A percentile compares a stretch with the other conserved stretches of the same genome.
These are phyloP conservation scores for Platycheirus albimanus DNA, from an alignment of 2,888 invertebrate genomes.

Conservation along the genomic window DNA sequence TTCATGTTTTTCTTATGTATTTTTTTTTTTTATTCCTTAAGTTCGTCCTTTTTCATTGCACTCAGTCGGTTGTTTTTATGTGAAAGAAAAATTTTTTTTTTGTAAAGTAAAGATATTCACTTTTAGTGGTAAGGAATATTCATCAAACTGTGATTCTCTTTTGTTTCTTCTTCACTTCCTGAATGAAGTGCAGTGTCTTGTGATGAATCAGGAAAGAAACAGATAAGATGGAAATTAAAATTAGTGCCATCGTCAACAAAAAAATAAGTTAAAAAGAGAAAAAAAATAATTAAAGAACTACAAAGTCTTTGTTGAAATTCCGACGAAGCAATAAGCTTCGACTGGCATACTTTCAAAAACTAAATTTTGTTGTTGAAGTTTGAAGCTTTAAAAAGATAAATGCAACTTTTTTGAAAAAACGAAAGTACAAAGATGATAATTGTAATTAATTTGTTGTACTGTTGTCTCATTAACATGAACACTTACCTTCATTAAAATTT, in stretches of 20 bases:
- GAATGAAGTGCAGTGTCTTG: background rate
- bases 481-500: no score
- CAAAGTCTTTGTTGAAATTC: conserved; percentile 25
- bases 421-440: no score
- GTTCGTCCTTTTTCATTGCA: conserved; percentile 19
- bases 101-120: conserved; percentile 32
- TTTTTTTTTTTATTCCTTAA: conserved; percentile 32
- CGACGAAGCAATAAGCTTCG: conserved; percentile 18
- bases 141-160: conserved; percentile 50
- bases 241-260: conserved; percentile 56
- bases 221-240: conserved; percentile 59
- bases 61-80: conserved; percentile 14
- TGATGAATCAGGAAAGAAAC: conserved; percentile 30
- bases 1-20: conserved; percentile 12
- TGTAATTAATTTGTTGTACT: no score
- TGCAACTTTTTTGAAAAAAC: no score
- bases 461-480: no score
- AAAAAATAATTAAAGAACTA: background rate
- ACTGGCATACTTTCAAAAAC: conserved; percentile 15
- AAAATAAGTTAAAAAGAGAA: conserved; percentile 18
- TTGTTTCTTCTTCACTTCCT: conserved; percentile 15
- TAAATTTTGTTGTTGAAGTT: conserved; percentile 27
- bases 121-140: conserved; percentile 40
- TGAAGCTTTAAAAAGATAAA: conserved; percentile 11
- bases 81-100: conserved; percentile 17